Evolutionary conservation across 1,140 invertebrate genomes (phyloP), one percentile per base, ranked within the genome.

Genomic region (Scaptomyza graminum): DNA sequence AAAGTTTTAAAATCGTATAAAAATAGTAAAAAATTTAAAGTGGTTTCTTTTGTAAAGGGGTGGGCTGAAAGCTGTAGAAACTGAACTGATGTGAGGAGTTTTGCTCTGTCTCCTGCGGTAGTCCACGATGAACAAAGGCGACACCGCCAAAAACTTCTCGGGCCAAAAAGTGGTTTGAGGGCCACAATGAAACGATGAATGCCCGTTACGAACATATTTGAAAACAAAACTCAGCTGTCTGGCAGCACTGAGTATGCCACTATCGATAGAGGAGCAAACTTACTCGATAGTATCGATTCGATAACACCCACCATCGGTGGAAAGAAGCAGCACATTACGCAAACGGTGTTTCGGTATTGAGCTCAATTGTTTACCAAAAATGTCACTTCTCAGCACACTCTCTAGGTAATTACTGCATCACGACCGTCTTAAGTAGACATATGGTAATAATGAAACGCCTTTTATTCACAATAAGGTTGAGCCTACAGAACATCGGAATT

Each of bases 1-100:
- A 91, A 91, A 91, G 90, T 91, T 91, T 91, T 91, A 91, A 91
- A 91, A 91, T 91, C 90, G 89, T 91, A 91, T 91, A 91, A 91
- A 91, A 91, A 91, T 90, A 91, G 90, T 90, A 91, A 90, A 76
- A 60, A 39, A 5, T 15, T 59, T 0, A 15, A 31, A 0, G 11
- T 44, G 52, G 59, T 71, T 59, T 39, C 43, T 44, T 37, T 39
- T 22, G 11, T 1, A 3, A 5, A 43, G 11, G 13, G 34, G n/a
- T 2, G 7, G 15, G 3, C 8, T 18, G 3, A 0, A 1, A 22
- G 4, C 0, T 22, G 18, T 3, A 28, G 28, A 28, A 7, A 28
- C 25, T 18, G 18, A n/a, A n/a, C n/a, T 18, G 5, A 28, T 28
- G 5, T 28, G 25, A 5, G 4, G 25, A 28, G 2, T 28, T 28